Conservation (phyloP, 1,140 invertebrate genomes). For the Wasmannia auropunctata region DNA sequence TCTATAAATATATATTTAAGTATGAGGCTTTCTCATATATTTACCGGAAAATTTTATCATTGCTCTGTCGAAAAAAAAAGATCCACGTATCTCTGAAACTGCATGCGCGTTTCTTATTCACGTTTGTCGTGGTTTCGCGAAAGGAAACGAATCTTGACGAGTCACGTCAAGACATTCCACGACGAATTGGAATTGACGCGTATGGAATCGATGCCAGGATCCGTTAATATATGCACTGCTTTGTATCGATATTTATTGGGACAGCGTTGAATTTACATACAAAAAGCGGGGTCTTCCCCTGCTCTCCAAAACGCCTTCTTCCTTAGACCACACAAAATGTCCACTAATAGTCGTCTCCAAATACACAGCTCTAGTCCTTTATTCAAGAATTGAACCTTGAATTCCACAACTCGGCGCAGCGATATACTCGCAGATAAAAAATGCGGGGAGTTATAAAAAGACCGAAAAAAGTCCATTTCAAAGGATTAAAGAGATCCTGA, state of each 20-base stretch:
- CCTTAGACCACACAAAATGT: constrained; percentile 84
- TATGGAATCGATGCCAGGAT: constrained; percentile 80
- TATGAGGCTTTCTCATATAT: neutral
- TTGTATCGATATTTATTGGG: constrained; percentile 84
- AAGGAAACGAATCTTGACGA: neutral
- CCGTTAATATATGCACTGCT: constrained; percentile 68
- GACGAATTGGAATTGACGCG: constrained; percentile 38
- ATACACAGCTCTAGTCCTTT: constrained; percentile 12
- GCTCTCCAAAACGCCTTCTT: constrained; percentile 32
- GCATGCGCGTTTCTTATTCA: neutral
- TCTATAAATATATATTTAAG: neutral
- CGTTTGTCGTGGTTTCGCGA: neutral
- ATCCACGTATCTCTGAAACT: neutral
- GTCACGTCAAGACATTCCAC: neutral
- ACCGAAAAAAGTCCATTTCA: neutral
- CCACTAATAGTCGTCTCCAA: constrained; percentile 81
- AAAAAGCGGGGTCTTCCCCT: constrained; percentile 71
- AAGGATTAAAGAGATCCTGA: neutral
- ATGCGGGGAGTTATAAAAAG: constrained; percentile 9
- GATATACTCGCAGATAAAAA: constrained; percentile 64
- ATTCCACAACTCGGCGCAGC: constrained; percentile 55
- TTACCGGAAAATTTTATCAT: neutral
- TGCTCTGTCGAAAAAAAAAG: neutral
- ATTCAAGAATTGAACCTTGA: constrained; percentile 49
- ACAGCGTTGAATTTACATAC: constrained; percentile 83